Percentiles rank a stretch among this genome's conserved stretches.
phyloP scores from a whole-genome alignment of 2,888 invertebrate species.

The Drosophila bunnanda region DNA sequence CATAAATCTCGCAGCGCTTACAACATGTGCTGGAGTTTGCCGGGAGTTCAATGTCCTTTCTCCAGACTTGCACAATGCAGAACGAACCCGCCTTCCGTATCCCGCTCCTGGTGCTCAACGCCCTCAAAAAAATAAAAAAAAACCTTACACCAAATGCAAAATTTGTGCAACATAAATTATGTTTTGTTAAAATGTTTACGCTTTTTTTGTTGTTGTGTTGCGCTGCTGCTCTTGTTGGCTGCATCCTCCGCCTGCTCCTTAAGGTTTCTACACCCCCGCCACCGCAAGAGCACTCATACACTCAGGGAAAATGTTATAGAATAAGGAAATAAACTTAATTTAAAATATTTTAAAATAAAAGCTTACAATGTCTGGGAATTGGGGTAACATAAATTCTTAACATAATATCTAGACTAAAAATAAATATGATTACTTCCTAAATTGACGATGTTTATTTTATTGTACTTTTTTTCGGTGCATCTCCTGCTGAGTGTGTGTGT shows the following conservation, averaged over 20 bases:
- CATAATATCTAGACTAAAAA: fast-evolving
- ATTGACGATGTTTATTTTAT: neutral
- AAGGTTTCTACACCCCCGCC: neutral
- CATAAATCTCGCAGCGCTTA: conserved; percentile 71
- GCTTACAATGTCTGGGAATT: neutral
- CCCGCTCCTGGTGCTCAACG: neutral
- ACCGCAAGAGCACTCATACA: conserved; percentile 1
- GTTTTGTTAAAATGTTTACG: conserved; percentile 76
- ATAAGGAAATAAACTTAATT: too few species aligned
- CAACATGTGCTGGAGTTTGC: conserved; percentile 56
- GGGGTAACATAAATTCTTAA: too few species aligned
- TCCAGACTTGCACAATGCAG: conserved; percentile 34
- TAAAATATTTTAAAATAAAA: neutral
- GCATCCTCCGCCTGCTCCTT: conserved; percentile 43
- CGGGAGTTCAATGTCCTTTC: conserved; percentile 39
- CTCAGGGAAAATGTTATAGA: neutral
- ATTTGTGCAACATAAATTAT: conserved; percentile 80
- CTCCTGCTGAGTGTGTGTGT: conserved; percentile 32
- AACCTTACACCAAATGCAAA: conserved; percentile 44
- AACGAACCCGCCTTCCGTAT: conserved; percentile 1
- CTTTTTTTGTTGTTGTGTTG: conserved; percentile 22
- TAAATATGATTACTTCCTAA: too few species aligned
- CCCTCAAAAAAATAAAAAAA: neutral
- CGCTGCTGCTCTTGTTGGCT: conserved; percentile 28
- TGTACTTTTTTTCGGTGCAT: conserved; percentile 5